Percentiles rank a stretch among this genome's conserved stretches.
phyloP scores from a whole-genome alignment of 2,888 invertebrate genomes.

The Phengaris arion region DNA sequence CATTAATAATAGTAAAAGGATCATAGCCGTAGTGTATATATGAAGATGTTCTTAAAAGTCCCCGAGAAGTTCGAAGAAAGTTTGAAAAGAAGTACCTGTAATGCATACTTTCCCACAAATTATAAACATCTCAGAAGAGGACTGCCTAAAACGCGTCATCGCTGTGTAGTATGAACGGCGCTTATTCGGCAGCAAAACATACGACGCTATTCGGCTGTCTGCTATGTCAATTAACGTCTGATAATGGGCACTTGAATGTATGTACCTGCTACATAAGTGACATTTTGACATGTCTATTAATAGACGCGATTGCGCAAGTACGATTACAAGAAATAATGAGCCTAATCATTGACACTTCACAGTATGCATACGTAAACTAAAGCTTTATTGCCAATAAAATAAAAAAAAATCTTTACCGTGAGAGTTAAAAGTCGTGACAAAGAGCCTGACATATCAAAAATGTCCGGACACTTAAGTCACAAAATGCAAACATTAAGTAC shows the following conservation, averaged over 20 bases:
- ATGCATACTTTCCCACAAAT: too few species aligned
- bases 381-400: neutral
- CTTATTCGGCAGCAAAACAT: conserved; percentile 3
- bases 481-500: too few species aligned
- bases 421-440: too few species aligned
- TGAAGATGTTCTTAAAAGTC: too few species aligned
- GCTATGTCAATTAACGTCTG: conserved; percentile 8
- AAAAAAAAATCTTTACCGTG: too few species aligned
- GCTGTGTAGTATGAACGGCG: neutral
- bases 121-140: too few species aligned
- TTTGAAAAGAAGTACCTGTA: too few species aligned
- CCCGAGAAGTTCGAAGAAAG: too few species aligned
- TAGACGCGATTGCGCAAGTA: neutral
- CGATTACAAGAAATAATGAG: neutral
- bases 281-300: neutral
- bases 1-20: too few species aligned
- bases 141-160: neutral
- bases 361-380: neutral
- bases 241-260: conserved; percentile 4
- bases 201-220: conserved; percentile 4
- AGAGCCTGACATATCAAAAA: too few species aligned
- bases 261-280: conserved; percentile 5
- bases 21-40: too few species aligned
- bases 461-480: too few species aligned
- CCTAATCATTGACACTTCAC: neutral